phyloP scores from a whole-genome alignment of 2,797 vertebrate species.

The Peromyscus melanophrys region DNA sequence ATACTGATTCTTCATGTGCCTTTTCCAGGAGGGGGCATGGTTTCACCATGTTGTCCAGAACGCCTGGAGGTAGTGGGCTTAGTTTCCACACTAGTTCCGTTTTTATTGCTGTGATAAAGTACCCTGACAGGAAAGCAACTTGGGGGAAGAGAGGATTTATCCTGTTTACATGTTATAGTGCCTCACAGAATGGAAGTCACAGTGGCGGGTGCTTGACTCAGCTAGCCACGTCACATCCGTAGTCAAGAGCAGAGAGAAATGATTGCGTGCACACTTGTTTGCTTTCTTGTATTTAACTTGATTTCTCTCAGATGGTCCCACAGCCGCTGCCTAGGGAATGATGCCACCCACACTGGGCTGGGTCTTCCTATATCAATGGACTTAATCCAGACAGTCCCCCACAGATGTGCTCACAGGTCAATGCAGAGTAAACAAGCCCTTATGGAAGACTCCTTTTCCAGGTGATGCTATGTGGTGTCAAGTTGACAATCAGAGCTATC shows the following conservation, averaged over 20 bases:
- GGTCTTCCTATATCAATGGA: background rate
- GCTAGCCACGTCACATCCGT: background rate
- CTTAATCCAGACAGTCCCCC: background rate
- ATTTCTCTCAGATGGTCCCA: background rate
- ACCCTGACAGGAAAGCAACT: too few relatives aligned
- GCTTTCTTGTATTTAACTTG: background rate
- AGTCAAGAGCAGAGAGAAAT: background rate
- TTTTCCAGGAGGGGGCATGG: background rate
- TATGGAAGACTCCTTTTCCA: background rate
- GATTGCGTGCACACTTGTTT: background rate
- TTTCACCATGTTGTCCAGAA: background rate
- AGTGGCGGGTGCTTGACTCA: too few relatives aligned
- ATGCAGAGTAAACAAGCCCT: background rate
- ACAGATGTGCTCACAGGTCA: background rate
- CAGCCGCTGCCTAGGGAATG: background rate
- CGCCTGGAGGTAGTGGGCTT: background rate
- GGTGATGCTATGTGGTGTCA: background rate
- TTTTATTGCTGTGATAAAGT: background rate
- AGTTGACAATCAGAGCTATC: background rate
- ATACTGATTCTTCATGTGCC: constrained; percentile 49
- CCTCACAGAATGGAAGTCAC: background rate
- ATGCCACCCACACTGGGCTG: background rate
- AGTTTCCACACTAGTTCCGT: background rate
- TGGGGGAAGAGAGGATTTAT: background rate
- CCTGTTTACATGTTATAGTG: background rate